Evolutionary conservation across 1,140 invertebrate genomes (phyloP).

Genomic region (Drosophila obscura): DNA sequence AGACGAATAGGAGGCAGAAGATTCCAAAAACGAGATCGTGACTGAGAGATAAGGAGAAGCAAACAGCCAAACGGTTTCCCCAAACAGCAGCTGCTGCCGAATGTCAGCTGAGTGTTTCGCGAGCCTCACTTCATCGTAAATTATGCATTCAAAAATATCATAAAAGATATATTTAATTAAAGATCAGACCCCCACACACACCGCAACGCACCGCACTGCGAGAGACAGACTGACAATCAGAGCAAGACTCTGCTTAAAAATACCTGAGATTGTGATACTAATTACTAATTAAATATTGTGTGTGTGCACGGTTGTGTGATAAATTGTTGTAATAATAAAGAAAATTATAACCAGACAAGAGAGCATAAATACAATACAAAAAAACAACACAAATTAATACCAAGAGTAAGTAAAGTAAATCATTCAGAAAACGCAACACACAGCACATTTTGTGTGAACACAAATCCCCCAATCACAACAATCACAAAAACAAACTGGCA

Average conservation of each 20-base stretch:
- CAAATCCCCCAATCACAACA: conserved; percentile 15
- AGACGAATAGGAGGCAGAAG: conserved; percentile 16
- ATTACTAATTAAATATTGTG: conserved; percentile 46
- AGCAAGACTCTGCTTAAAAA: conserved; percentile 38
- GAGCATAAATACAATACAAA: neutral
- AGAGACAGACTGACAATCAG: conserved; percentile 45
- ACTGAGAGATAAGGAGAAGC: conserved; percentile 4
- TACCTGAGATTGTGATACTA: conserved; percentile 54
- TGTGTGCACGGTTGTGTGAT: conserved; percentile 46
- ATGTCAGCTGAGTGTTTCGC: conserved; percentile 54
- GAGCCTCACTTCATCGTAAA: conserved; percentile 16
- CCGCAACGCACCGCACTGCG: neutral
- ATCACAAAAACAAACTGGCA: conserved; percentile 54
- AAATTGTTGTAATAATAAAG: conserved; percentile 57
- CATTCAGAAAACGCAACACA: conserved; percentile 24
- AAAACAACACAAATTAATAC: conserved; percentile 30
- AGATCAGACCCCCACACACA: conserved; percentile 16
- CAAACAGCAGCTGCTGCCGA: conserved; percentile 47
- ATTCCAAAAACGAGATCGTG: neutral
- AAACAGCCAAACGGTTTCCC: conserved; percentile 32
- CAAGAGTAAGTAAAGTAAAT: conserved; percentile 65
- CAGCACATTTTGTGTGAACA: no score
- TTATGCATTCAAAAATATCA: conserved; percentile 29
- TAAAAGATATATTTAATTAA: conserved; percentile 37
- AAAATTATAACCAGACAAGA: conserved; percentile 33